Evolutionary conservation across 2,797 vertebrate species (phyloP), one percentile per base, ranked within the genome.

Genomic region (Channallabes apus): DNA sequence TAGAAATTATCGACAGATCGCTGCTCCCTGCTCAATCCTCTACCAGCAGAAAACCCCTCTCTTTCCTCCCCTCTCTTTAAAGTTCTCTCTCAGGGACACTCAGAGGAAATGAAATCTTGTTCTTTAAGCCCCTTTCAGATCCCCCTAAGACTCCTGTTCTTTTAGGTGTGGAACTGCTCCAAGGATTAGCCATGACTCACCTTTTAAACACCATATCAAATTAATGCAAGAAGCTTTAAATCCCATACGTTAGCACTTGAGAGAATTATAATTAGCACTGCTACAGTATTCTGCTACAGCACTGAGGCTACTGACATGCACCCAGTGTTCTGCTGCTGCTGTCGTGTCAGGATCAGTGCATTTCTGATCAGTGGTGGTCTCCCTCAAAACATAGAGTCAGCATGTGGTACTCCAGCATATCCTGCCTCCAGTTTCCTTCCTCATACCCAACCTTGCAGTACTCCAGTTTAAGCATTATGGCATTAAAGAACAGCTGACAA

Each of bases 1-100:
- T 58, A 12, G 29, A 75, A 69, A 9, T 67, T 67, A 82, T 68
- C 27, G 61, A 76, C 84, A 75, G 80, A 67, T 29, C 51, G 38
- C 24, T 35, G 20, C 32, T 61, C 18, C 27, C 54, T 22, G 11
- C 24, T 76, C 46, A 24, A 6, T 61, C 51, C 61, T 64, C 46
- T 9, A 59, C 6, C 24, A 58, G 65, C n/a, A 76, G 12, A 46
- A 65, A n/a, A 27, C n/a, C 17, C 6, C n/a, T 62, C 22, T 35
- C 35, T 62, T 12, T 64, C 22, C 12, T 18, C 0, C 18, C 51
- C n/a, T 11, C 5, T 17, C 35, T 56, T 54, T 8, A 22, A 73
- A 73, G 27, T 27, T 79, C 17, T 61, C 9, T 79, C 54, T 9
- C 46, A 12, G 46, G 46, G n/a, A 41, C 41, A 62, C 58, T 41